A percentile compares a stretch with the other conserved stretches of the same genome.
These are phyloP conservation scores for Helicorthomorpha holstii DNA, from an alignment of 1,140 invertebrate species.

Conservation along the genomic window DNA sequence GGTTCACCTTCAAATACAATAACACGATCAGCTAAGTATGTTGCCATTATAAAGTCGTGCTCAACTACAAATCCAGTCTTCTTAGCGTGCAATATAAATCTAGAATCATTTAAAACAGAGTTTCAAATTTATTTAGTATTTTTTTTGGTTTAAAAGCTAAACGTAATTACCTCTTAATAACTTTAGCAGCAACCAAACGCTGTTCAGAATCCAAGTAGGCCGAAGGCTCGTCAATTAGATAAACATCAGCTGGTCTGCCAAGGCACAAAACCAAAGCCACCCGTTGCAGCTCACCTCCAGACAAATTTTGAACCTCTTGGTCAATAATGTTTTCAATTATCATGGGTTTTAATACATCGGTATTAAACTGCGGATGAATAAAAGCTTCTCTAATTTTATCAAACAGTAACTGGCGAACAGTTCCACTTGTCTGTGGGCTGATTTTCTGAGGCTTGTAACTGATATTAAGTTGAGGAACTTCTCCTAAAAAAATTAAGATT, in stretches of 20 bases:
- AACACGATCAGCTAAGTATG: constrained; percentile 94
- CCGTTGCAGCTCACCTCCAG: constrained; percentile 97
- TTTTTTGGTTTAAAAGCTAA: not conserved
- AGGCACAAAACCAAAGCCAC: constrained; percentile 90
- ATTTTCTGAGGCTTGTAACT: constrained; percentile 99
- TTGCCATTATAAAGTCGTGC: constrained; percentile 99
- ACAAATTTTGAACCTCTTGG: constrained; percentile 94
- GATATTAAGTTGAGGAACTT: constrained; percentile 83
- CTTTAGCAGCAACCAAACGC: constrained; percentile 97
- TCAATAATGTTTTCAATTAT: constrained; percentile 97
- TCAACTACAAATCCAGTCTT: constrained; percentile 99
- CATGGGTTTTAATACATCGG: constrained; percentile 98
- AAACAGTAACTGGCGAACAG: constrained; percentile 77
- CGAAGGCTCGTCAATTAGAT: constrained; percentile 97
- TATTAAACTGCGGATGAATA: constrained; percentile 91
- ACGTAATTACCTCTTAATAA: constrained; percentile 72
- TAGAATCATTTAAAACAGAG: constrained; percentile 25
- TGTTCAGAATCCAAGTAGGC: constrained; percentile 99
- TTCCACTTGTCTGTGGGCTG: constrained; percentile 88
- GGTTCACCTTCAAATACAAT: constrained; percentile 95
- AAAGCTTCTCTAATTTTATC: constrained; percentile 96
- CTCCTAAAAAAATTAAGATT: constrained; percentile 29
- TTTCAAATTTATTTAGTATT: constrained; percentile 5
- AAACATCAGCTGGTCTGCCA: constrained; percentile 97
- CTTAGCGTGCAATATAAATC: constrained; percentile 97